phyloP scores from a whole-genome alignment of 2,888 invertebrate genomes.

The Pharmacophagus antenor region DNA sequence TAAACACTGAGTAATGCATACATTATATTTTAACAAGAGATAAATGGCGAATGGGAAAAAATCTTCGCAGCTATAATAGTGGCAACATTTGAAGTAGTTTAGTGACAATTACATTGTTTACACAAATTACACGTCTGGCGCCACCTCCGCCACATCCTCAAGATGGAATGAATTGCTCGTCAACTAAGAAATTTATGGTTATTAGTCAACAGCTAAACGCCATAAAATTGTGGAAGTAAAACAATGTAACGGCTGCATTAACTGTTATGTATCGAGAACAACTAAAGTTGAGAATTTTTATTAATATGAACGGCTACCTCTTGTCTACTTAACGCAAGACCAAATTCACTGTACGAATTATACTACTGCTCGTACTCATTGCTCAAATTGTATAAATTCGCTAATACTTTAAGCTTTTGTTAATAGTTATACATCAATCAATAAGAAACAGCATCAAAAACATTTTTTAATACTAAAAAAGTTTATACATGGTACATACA shows the following conservation, averaged over 20 bases:
- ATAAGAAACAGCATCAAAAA: no score
- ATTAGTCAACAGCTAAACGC: constrained; percentile 1
- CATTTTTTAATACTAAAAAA: no score
- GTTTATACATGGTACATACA: no score
- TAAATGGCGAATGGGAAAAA: constrained; percentile 12
- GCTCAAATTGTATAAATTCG: no score
- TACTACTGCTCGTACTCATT: no score
- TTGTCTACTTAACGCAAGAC: no score
- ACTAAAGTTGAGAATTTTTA: not conserved
- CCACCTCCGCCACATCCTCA: constrained; percentile 2
- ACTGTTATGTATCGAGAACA: not conserved
- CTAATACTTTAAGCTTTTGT: no score
- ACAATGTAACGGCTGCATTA: not conserved
- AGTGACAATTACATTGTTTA: constrained; percentile 4
- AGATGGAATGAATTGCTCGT: not conserved
- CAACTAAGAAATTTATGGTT: constrained; percentile 2
- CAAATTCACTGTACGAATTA: no score
- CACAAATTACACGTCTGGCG: constrained; percentile 13
- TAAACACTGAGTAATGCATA: constrained; percentile 24
- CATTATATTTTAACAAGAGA: constrained; percentile 27
- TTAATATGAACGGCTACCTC: no score
- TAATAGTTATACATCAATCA: no score
- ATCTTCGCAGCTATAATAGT: constrained; percentile 5
- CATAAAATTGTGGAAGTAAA: not conserved
- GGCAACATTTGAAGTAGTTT: constrained; percentile 13